These are phyloP conservation scores for Chrysolina haemoptera DNA, from an alignment of 2,888 invertebrate species.

Conservation along the genomic window DNA sequence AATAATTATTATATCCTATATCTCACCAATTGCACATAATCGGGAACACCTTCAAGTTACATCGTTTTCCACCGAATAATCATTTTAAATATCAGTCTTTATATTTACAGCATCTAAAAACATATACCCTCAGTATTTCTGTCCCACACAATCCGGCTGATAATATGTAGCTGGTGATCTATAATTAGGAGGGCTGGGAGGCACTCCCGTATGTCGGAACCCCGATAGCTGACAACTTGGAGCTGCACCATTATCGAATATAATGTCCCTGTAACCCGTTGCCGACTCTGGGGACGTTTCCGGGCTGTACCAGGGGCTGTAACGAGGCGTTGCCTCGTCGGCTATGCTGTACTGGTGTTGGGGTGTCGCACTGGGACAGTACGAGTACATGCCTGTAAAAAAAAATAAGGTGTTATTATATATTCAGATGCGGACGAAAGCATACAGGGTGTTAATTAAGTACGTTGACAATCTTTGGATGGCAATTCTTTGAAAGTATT, in stretches of 20 bases:
- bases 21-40: no score
- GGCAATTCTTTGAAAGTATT: no score
- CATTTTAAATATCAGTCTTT: conserved; percentile 55
- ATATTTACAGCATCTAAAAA: conserved; percentile 50
- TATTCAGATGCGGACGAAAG: no score
- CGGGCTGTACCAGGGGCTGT: conserved; percentile 74
- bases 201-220: conserved; percentile 71
- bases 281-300: conserved; percentile 69
- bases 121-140: conserved; percentile 66
- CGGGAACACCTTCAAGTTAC: no score
- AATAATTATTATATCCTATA: no score
- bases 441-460: no score
- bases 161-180: conserved; percentile 72
- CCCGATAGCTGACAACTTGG: conserved; percentile 69
- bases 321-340: conserved; percentile 66
- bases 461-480: no score
- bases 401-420: neutral
- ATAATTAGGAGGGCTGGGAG: conserved; percentile 71
- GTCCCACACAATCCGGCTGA: conserved; percentile 76
- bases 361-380: conserved; percentile 69
- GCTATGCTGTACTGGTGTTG: conserved; percentile 65
- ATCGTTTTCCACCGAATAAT: conserved; percentile 3
- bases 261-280: conserved; percentile 66
- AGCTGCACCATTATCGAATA: conserved; percentile 66
- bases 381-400: conserved; percentile 69